Evolutionary conservation across 2,113 vertebrate genomes (phyloP), one percentile per base, ranked within the genome.

Genomic region (Grallaria varia): DNA sequence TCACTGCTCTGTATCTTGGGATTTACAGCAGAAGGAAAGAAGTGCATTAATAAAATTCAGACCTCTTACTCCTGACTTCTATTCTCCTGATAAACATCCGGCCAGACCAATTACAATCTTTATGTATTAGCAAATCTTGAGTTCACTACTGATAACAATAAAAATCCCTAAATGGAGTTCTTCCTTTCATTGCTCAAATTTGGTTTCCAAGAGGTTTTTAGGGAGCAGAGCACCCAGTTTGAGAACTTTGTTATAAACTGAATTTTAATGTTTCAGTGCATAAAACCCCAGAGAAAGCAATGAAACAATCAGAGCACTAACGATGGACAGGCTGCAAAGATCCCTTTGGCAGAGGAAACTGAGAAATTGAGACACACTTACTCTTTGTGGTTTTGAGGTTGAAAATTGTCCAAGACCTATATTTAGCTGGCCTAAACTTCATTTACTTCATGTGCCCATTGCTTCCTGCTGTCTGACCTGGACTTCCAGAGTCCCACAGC

Each of bases 21-120:
- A 85, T 77, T 96, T 79, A 18, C 58, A 78, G 31, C 84, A 69
- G 91, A 56, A 90, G 58, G 87, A 45, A 94, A 79, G 44, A 44
- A 92, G 53, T 67, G 76, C 72, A 31, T 91, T 94, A 89, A 92
- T 88, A 49, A n/a, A 76, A 95, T 63, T 47, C 72, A 95, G 92
- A 59, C 12, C 27, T 87, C 72, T 80, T 83, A 6, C 25, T 93
- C 63, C 22, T 95, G 78, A 40, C 13, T 92, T 83, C 87, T 73
- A 59, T 94, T 66, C 64, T 86, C 20, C 84, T 67, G 76, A 77
- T n/a, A 95, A 95, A 84, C 77, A 87, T 95, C 95, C 33, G 2
- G 40, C 94, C 83, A 90, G 67, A 40, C 84, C 60, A 52, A 40
- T 63, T 15, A 84, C 76, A 90, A 50, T 35, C 72, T 33, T 53